Conservation (phyloP, 2,113 vertebrate genomes). For the Mellivora capensis region DNA sequence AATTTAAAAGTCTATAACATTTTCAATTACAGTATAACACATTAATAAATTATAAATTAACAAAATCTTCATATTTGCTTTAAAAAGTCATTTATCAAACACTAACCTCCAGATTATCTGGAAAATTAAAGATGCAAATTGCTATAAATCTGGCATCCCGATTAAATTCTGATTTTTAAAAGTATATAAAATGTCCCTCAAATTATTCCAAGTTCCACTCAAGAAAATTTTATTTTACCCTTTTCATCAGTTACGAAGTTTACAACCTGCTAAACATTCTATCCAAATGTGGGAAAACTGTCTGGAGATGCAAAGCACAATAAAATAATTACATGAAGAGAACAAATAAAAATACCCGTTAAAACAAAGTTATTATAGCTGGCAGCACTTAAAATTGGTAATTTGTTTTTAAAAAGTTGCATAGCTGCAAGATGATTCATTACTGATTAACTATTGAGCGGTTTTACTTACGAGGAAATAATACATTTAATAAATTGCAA, state of each 20-base stretch:
- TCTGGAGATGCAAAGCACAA: constrained; percentile 81
- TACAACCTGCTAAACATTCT: constrained; percentile 57
- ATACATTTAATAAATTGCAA: constrained; percentile 47
- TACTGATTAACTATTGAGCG: constrained; percentile 67
- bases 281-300: constrained; percentile 76
- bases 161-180: constrained; percentile 72
- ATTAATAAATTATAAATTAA: constrained; percentile 84
- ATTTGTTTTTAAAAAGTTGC: constrained; percentile 80
- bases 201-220: constrained; percentile 75
- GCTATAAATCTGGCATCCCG: constrained; percentile 74
- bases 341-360: constrained; percentile 86
- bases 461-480: constrained; percentile 54
- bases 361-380: constrained; percentile 82
- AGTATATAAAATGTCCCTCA: constrained; percentile 63
- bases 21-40: constrained; percentile 74
- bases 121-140: constrained; percentile 77
- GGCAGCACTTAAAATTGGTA: constrained; percentile 81
- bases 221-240: constrained; percentile 65
- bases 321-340: constrained; percentile 83
- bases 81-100: constrained; percentile 77
- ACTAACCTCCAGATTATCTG: constrained; percentile 70
- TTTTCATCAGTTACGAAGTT: constrained; percentile 71
- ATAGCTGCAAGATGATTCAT: constrained; percentile 84
- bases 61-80: constrained; percentile 73
- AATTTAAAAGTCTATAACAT: constrained; percentile 71